Percentiles rank a stretch among this genome's conserved stretches.
These are phyloP conservation scores for Luperina testacea DNA, from an alignment of 2,888 invertebrate genomes.

Conservation along the genomic window DNA sequence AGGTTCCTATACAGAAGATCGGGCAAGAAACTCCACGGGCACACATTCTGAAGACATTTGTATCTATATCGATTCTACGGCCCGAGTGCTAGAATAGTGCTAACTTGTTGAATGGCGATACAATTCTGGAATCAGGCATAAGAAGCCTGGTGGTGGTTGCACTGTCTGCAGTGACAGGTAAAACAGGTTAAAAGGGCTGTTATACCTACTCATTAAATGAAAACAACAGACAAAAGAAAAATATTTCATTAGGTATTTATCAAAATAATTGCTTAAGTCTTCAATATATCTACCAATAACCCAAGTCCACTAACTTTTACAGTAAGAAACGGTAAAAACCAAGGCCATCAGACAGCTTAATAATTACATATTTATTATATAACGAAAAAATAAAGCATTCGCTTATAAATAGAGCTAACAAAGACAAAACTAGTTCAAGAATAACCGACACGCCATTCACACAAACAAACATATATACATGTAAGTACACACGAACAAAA, in stretches of 20 bases:
- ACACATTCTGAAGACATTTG: background rate
- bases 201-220: background rate
- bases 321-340: conserved; percentile 20
- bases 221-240: background rate
- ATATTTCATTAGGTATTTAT: background rate
- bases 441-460: conserved; percentile 55
- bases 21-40: too few species aligned
- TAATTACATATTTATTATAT: conserved; percentile 53
- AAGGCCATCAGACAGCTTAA: conserved; percentile 24
- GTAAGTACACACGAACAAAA: conserved; percentile 28
- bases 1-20: too few species aligned
- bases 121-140: background rate
- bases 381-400: conserved; percentile 44
- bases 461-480: conserved; percentile 34
- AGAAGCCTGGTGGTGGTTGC: background rate
- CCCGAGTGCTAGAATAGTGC: background rate
- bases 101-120: background rate
- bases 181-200: background rate
- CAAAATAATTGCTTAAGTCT: background rate
- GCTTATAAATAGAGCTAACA: conserved; percentile 47
- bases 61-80: background rate
- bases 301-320: background rate
- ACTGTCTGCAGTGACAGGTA: too few species aligned
- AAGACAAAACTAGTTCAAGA: conserved; percentile 62
- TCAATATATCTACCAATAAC: background rate